Base-by-base conservation (phyloP, 1,140 invertebrate genomes). In the Drosophila ironensis region DNA sequence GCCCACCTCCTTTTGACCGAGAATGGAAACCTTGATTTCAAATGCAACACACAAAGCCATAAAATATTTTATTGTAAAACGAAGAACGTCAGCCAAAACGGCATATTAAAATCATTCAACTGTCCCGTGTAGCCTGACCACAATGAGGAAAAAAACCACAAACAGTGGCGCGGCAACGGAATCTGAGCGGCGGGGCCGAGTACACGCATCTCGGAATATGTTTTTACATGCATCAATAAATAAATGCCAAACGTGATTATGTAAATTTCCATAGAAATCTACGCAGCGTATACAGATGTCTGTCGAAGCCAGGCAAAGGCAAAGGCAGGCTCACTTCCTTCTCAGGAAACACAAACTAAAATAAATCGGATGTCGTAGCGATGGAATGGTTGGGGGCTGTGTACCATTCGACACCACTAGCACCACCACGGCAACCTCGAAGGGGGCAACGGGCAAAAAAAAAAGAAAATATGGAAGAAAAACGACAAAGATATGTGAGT, bases 241-340 rank as follows among this genome's bases (percentile, higher is more conserved):
- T 80, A 86, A 86, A 86, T 86, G 81, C 75, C 80, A 75, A 75
- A 87, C 81, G 80, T 86, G 80, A 86, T 86, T 86, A 84, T 84
- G 80, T 80, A 84, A 84, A 84, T 84, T 80, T 75, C 66, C 47
- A 78, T 75, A 68, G 80, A 80, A 84, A 73, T 82, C 69, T 69
- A 60, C 63, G 52, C 59, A 63, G 59, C 56, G 17, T 24, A 42
- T 42, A 57, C 52, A 42, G 35, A 60, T 60, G 56, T 63, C 41
- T 63, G 47, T 63, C 17, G 59, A 61, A 63, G 57, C 59, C 59
- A 61, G 28, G 42, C 3, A 38, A 48, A 63, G 44, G 50, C 69
- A 38, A 52, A 45, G 46, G 47, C 44, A 40, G 28, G 8, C 48
- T 56, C 38, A 48, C 19, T 57, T 51, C 44, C 27, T 50, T 53